phyloP scores from a whole-genome alignment of 1,140 invertebrate genomes.

The Oncopeltus fasciatus region DNA sequence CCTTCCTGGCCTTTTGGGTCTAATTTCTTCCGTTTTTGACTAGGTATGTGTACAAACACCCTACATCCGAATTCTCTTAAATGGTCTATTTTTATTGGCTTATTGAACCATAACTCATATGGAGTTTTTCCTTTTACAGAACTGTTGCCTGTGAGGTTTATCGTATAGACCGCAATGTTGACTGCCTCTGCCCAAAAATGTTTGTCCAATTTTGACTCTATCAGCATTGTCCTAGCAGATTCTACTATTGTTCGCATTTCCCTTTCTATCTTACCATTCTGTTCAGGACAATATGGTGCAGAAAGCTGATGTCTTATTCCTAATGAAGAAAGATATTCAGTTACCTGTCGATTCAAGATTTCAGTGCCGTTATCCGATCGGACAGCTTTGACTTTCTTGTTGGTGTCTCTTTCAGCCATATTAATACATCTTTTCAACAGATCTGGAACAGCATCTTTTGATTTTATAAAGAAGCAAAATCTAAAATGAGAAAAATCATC shows the following conservation, averaged over 20 bases:
- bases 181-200: conserved; percentile 31
- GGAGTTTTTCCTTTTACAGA: conserved; percentile 24
- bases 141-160: conserved; percentile 30
- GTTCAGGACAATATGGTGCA: neutral
- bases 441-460: neutral
- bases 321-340: neutral
- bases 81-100: conserved; percentile 21
- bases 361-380: neutral
- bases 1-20: conserved; percentile 13
- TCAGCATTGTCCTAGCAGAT: conserved; percentile 26
- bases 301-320: neutral
- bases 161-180: conserved; percentile 28
- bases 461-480: neutral
- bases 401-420: neutral
- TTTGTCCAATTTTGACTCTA: conserved; percentile 26
- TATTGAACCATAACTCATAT: conserved; percentile 26
- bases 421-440: neutral
- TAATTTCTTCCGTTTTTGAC: conserved; percentile 1
- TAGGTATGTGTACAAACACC: neutral
- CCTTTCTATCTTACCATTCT: neutral
- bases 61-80: neutral
- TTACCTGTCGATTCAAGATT: neutral
- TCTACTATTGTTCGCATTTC: conserved; percentile 24
- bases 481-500: neutral
- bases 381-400: neutral